Base-by-base conservation (phyloP, 2,888 invertebrate species). In the Coelinius sp. region DNA sequence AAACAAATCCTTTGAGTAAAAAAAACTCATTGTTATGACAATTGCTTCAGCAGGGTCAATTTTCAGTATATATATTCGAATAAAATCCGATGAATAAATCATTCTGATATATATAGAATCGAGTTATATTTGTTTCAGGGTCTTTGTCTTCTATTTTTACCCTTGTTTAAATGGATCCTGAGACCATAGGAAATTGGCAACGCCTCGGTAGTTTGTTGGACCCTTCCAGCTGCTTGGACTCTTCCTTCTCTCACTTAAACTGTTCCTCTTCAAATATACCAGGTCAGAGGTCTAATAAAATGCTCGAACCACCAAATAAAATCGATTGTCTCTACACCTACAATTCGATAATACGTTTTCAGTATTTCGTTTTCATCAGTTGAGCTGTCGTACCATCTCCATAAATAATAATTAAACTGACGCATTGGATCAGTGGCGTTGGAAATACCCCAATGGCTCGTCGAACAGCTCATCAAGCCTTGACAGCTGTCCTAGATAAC, bases 321-420 rank as follows among this genome's bases (percentile, higher is more conserved):
- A 49, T 49, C 46, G 46, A 49, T 49, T 14, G 7, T 1, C 10
- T 49, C 8, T 20, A 49, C 20, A 17, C 8, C 20, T 14, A 49
- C 20, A 1, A 20, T 49, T 8, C 20, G 2, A 49, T 6, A 8
- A 49, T 14, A 12, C 41, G n/a, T 53, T 1, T 6, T n/a, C 31
- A 17, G 70, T 75, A 73, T 76, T 76, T 70, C 73, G 24, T 68
- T 70, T 76, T 73, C 73, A 76, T 77, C 73, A 76, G 31, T 56
- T 44, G 59, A 22, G 52, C 31, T 46, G 25, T 35, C 10, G 20
- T 17, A 59, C 17, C 31, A 31, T 56, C 56, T 63, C 56, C 70
- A 64, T 69, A 75, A 76, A 76, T 77, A 76, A 74, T 72, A 68
- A 76, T 76, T 65, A 68, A 63, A 25, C 44, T 22, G 62, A 25